phyloP scores from a whole-genome alignment of 1,140 invertebrate genomes.

The Drosophila nannoptera region DNA sequence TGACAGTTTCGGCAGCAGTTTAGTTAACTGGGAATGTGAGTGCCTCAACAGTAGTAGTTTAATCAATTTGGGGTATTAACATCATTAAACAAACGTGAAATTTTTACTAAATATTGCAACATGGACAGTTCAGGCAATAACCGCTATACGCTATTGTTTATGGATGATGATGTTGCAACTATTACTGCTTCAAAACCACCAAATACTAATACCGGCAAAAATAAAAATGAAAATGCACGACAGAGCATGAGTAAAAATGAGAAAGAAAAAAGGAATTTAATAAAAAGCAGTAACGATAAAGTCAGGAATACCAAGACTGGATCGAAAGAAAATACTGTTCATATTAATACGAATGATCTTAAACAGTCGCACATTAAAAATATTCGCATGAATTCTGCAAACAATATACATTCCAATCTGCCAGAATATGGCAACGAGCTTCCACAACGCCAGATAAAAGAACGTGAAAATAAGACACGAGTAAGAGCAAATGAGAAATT shows the following conservation, averaged over 20 bases:
- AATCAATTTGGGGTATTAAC: slow-evolving; percentile 32
- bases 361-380: slow-evolving; percentile 84
- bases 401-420: slow-evolving; percentile 79
- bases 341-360: slow-evolving; percentile 35
- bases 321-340: slow-evolving; percentile 38
- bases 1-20: background rate
- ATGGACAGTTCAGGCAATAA: slow-evolving; percentile 97
- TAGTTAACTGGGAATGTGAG: background rate
- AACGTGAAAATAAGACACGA: slow-evolving; percentile 66
- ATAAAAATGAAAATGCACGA: slow-evolving; percentile 28
- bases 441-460: slow-evolving; percentile 69
- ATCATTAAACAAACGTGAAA: slow-evolving; percentile 11
- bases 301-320: slow-evolving; percentile 2
- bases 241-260: slow-evolving; percentile 81
- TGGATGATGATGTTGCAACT: slow-evolving; percentile 88
- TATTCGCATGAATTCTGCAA: slow-evolving; percentile 81
- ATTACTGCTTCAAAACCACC: slow-evolving; percentile 24
- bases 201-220: slow-evolving; percentile 37
- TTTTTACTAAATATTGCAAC: slow-evolving; percentile 43
- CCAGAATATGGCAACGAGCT: slow-evolving; percentile 79
- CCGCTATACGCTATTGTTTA: slow-evolving; percentile 93
- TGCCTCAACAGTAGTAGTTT: slow-evolving; percentile 5
- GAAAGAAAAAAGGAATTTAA: slow-evolving; percentile 86
- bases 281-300: slow-evolving; percentile 54
- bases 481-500: slow-evolving; percentile 82